Evolutionary conservation across 1,140 invertebrate genomes (phyloP), one percentile per base, ranked within the genome.

Genomic region (Lordiphosa collinella): DNA sequence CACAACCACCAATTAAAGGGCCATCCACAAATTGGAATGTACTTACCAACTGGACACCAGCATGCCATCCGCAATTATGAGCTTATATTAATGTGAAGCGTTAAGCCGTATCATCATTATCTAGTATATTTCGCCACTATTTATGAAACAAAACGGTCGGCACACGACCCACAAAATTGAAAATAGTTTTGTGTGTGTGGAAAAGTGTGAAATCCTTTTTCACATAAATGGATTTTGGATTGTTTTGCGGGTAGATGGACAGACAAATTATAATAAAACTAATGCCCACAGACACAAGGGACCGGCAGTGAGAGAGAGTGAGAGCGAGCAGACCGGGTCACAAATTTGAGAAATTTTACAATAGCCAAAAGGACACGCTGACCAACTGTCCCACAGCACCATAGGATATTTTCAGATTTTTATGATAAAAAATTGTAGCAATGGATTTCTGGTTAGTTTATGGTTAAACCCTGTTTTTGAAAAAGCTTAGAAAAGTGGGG

Each of bases 161-260:
- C 74, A 78, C 74, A 78, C 55, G 72, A 70, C 31, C 44, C 14
- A 36, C 34, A 35, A 46, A 59, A 43, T 25, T 18, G 37, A 18
- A 31, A 46, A 34, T 32, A 32, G 32, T 48, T 48, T 32, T 35
- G 25, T 12, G 22, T 38, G 52, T 59, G 38, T 52, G 51, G 59
- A 56, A 68, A 76, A 84, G 78, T 85, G 78, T 84, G 78, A 84
- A 84, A 84, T 69, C 73, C 72, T 73, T 78, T 84, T 70, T 78
- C 78, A 68, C 78, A 72, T 44, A 78, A 82, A 73, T 61, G 62
- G 44, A 31, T 79, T 56, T 57, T 78, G 74, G 51, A 62, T 72
- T 66, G 70, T 69, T 58, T 56, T 76, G 64, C 56, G 34, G 43
- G 36, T 35, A 68, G 37, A 48, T 49, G 52, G 49, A 74, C 64